Evolutionary conservation across 2,888 invertebrate genomes (phyloP), one percentile per base, ranked within the genome.

Genomic region (Erebia palarica): DNA sequence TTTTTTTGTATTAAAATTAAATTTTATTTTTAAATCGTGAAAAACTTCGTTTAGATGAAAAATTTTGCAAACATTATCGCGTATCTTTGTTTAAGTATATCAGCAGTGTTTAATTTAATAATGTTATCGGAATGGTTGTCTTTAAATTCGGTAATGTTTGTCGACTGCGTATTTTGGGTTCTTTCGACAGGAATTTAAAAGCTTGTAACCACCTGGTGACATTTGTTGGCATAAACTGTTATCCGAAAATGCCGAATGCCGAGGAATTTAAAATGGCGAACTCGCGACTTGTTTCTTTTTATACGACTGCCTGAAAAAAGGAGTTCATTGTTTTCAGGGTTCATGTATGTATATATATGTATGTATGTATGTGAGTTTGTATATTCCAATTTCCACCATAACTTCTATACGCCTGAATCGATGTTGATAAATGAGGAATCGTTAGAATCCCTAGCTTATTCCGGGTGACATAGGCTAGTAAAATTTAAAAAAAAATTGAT

Each of bases 121-220:
- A 88, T 83, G 83, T 87, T 87, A 89, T 88, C 86, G 79, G 81
- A 85, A 84, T 83, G 82, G 79, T 76, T 80, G 81, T 86, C 83
- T 82, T 86, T 83, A 83, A 84, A 83, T 84, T 83, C 87, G 83
- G 85, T 87, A 87, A 84, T 82, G 83, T 83, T 81, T 86, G 84
- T 87, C 82, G 81, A 81, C 79, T 80, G 77, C 76, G 83, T 78
- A 80, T 80, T 82, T 84, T 83, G 77, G 78, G 75, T 76, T 70
- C 57, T 70, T 55, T 69, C 53, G 59, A 73, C 55, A 59, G 51
- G 65, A 64, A 72, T 72, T 70, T 66, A 65, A 53, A 42, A 36
- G 9, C n/a, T 55, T 36, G 53, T 21, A 44, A n/a, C 42, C 42
- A 57, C 16, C 27, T 27, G 36, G 55, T 57, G 42, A 60, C 60